phyloP scores from a whole-genome alignment of 2,113 vertebrate species.

The Lipotes vexillifer region DNA sequence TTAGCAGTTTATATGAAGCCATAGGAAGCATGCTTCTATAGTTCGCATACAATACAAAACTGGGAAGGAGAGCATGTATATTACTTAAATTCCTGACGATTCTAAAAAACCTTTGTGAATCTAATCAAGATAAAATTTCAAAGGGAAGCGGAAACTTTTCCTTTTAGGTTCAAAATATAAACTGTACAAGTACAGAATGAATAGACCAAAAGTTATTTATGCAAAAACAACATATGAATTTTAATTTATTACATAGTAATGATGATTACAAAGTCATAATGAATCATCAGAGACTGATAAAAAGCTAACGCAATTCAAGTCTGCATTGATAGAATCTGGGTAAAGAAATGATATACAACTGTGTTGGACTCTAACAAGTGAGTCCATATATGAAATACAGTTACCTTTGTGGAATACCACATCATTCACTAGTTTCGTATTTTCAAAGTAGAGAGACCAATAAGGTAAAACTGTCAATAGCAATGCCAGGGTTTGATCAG shows the following conservation, averaged over 20 bases:
- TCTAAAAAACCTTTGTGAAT: not conserved
- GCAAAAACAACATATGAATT: not conserved
- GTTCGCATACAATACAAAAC: not conserved
- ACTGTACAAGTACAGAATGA: not conserved
- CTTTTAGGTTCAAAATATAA: not conserved
- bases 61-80: not conserved
- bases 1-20: not conserved
- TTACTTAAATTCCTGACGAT: not conserved
- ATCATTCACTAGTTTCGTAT: not conserved
- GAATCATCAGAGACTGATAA: not conserved
- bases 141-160: not conserved
- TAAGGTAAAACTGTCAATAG: not conserved
- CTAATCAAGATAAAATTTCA: not conserved
- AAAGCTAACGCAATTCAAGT: not conserved
- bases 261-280: conserved; percentile 1
- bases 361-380: not conserved
- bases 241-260: not conserved
- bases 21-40: not conserved
- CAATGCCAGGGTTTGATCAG: not conserved
- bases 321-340: not conserved
- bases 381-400: not conserved
- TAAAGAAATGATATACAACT: not conserved
- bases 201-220: not conserved
- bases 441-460: not conserved
- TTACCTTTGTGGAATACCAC: not conserved